A percentile compares a stretch with the other conserved stretches of the same genome.
Conservation (phyloP, 2,797 vertebrate genomes). For the Esox masquinongy region DNA sequence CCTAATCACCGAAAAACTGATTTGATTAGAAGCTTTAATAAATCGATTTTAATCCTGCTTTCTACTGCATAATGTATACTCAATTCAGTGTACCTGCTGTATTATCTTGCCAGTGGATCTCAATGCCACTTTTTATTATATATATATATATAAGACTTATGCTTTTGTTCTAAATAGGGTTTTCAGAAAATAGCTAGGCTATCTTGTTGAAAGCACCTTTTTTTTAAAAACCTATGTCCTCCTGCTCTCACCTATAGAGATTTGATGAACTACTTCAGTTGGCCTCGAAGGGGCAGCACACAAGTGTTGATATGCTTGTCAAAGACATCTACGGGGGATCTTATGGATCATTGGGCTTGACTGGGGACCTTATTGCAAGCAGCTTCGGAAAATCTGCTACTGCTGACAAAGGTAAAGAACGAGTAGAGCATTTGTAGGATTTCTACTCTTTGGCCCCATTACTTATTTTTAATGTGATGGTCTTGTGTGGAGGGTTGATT, state of each 20-base stretch:
- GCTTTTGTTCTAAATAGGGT: neutral
- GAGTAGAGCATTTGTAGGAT: neutral
- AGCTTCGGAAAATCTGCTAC: constrained; percentile 97
- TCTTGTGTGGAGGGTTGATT: neutral
- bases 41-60: too few relatives aligned
- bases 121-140: too few relatives aligned
- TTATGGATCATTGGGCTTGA: constrained; percentile 88
- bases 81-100: too few relatives aligned
- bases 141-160: too few relatives aligned
- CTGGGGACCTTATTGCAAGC: constrained; percentile 95
- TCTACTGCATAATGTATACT: too few relatives aligned
- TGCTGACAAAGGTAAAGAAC: constrained; percentile 84
- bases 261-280: constrained; percentile 95
- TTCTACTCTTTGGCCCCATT: neutral
- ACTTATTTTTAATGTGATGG: neutral
- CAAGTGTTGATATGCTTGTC: constrained; percentile 96
- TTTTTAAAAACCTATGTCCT: neutral
- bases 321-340: constrained; percentile 96
- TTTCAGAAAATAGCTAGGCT: neutral
- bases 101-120: too few relatives aligned
- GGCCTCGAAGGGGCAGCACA: constrained; percentile 92
- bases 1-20: too few relatives aligned
- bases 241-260: constrained; percentile 73
- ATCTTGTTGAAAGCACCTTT: neutral
- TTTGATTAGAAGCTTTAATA: too few relatives aligned